phyloP scores from a whole-genome alignment of 2,888 invertebrate species.

The Hymenopus coronatus region DNA sequence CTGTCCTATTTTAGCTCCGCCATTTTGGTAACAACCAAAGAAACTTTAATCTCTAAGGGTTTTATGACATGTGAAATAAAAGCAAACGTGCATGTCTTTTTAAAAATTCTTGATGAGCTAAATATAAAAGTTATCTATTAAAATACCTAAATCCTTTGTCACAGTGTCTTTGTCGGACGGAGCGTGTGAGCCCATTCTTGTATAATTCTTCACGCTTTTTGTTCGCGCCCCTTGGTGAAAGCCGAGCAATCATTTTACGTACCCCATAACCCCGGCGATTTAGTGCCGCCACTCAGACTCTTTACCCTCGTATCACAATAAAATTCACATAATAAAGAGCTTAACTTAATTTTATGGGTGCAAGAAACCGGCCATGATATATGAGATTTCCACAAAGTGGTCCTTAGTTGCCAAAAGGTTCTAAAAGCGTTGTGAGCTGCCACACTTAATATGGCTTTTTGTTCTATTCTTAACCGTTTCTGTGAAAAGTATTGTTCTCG shows the following conservation, averaged over 20 bases:
- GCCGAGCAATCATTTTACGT: not conserved
- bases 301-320: not conserved
- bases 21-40: too few species aligned
- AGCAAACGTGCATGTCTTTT: too few species aligned
- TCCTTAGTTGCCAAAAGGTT: not conserved
- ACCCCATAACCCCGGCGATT: not conserved
- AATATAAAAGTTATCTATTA: not conserved
- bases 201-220: not conserved
- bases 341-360: not conserved
- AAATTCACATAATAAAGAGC: not conserved
- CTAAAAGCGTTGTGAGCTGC: not conserved
- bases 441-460: not conserved
- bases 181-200: not conserved
- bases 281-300: not conserved
- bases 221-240: not conserved
- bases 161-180: not conserved
- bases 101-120: not conserved
- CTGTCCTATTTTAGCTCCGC: too few species aligned
- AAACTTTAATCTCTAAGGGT: too few species aligned
- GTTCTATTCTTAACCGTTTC: not conserved
- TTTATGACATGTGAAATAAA: too few species aligned
- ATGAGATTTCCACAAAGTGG: not conserved
- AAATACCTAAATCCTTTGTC: not conserved
- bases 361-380: not conserved
- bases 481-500: too few species aligned